Evolutionary conservation across 1,140 invertebrate genomes (phyloP), one percentile per base, ranked within the genome.

Genomic region (Aricia agestis): DNA sequence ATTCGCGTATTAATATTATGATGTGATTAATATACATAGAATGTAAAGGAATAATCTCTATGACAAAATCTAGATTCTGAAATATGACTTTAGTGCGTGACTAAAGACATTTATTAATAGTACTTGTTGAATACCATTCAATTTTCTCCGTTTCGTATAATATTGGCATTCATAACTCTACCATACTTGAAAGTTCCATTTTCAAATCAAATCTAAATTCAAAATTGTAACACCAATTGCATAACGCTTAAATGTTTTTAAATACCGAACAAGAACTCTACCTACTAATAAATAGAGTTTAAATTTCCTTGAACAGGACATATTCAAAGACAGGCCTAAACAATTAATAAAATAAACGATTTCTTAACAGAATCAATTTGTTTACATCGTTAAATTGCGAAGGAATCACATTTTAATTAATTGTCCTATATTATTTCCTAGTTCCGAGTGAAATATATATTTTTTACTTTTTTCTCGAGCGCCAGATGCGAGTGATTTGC

Each of bases 61-160:
- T 2, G 36, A 52, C 45, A 52, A 52, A 52, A 52, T 52, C 45
- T 52, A 13, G 45, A 52, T 13, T 52, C 31, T 57, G 31, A 57
- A 45, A 57, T 68, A 68, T 68, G 57, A 57, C 18, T 36, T 32
- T 32, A 31, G 32, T 41, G 66, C 32, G 66, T 67, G 17, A 63
- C 25, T 63, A 3, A 25, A 63, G 25, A 63, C 45, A 52, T 52
- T 52, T 52, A 52, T 52, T 52, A 52, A 52, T 13, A 52, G 9
- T 15, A 52, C 11, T 52, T 52, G 45, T 52, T 52, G 45, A 52
- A 52, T 52, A 15, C 45, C 10, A 52, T 52, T 52, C 13, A 52
- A 52, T 52, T 52, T 52, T 52, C 9, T 9, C 1, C 45, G 13
- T 4, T 52, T 52, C 13, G 45, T 52, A 52, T 52, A 52, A 52